These are phyloP conservation scores for Scylla paramamosain DNA, from an alignment of 1,140 invertebrate genomes.

Conservation along the genomic window DNA sequence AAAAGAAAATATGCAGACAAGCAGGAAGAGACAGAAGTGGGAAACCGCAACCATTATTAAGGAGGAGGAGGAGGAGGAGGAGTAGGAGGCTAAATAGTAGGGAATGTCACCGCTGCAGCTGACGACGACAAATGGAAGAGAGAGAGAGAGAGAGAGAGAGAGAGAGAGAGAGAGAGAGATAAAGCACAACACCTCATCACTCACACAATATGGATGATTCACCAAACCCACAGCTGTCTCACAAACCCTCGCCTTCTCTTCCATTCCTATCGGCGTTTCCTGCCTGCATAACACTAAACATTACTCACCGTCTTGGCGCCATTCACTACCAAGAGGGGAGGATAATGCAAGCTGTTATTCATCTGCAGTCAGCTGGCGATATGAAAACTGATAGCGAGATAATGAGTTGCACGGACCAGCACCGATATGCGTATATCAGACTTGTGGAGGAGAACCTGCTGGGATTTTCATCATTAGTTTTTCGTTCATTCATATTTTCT, in stretches of 20 bases:
- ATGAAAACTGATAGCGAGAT: neutral
- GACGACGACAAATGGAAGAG: neutral
- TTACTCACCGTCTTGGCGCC: neutral
- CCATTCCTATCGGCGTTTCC: neutral
- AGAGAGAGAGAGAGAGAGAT: neutral
- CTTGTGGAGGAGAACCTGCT: neutral
- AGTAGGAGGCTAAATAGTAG: neutral
- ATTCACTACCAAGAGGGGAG: neutral
- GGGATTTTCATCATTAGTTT: neutral
- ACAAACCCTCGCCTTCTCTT: neutral
- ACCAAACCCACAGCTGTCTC: neutral
- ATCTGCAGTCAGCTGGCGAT: neutral
- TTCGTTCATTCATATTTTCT: neutral
- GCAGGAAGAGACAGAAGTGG: neutral
- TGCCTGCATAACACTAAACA: neutral
- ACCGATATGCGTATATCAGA: neutral
- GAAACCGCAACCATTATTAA: neutral
- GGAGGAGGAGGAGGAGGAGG: neutral
- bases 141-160: neutral
- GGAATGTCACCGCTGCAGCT: neutral
- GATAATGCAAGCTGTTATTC: neutral
- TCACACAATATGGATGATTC: neutral
- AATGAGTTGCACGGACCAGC: neutral
- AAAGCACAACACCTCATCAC: neutral
- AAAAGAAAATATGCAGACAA: neutral